Evolutionary conservation across 2,797 vertebrate species (phyloP).

Genomic region (Pangasius krempfi): DNA sequence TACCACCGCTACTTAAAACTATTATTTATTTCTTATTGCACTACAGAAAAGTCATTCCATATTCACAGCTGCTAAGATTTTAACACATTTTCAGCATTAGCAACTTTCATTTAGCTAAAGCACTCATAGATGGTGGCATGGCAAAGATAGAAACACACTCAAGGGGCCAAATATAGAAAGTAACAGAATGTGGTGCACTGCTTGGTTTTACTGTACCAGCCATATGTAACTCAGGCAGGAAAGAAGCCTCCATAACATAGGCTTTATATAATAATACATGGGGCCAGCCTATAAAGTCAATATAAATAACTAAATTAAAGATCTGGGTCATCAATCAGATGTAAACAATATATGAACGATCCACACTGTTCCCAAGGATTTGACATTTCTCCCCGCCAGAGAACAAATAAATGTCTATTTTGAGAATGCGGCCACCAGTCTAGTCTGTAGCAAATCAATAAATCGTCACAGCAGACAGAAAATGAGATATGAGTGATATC

Average conservation of each 20-base stretch:
- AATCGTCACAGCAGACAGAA: conserved; percentile 18
- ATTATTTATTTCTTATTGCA: not conserved
- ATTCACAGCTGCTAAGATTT: not conserved
- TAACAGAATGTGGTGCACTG: not conserved
- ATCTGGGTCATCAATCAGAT: conserved; percentile 44
- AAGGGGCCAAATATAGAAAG: not conserved
- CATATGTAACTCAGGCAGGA: conserved; percentile 63
- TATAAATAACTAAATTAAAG: conserved; percentile 52
- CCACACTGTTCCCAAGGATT: conserved; percentile 33
- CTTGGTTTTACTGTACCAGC: conserved; percentile 68
- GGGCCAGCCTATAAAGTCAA: conserved; percentile 31
- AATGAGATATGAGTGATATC: conserved; percentile 22
- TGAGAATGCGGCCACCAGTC: conserved; percentile 46
- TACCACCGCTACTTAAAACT: not conserved
- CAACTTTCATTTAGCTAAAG: not conserved
- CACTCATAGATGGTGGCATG: not conserved
- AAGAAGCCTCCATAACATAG: conserved; percentile 16
- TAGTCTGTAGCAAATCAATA: conserved; percentile 41
- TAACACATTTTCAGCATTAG: not conserved
- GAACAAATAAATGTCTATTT: conserved; percentile 48
- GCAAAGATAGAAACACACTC: not conserved
- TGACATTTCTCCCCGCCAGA: conserved; percentile 42
- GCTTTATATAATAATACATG: conserved; percentile 36
- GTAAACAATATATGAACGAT: conserved; percentile 41
- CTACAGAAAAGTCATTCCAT: not conserved